A percentile compares a stretch with the other conserved stretches of the same genome.
Evolutionary conservation across 2,113 vertebrate species (phyloP).

Genomic region (Larimichthys polyactis): DNA sequence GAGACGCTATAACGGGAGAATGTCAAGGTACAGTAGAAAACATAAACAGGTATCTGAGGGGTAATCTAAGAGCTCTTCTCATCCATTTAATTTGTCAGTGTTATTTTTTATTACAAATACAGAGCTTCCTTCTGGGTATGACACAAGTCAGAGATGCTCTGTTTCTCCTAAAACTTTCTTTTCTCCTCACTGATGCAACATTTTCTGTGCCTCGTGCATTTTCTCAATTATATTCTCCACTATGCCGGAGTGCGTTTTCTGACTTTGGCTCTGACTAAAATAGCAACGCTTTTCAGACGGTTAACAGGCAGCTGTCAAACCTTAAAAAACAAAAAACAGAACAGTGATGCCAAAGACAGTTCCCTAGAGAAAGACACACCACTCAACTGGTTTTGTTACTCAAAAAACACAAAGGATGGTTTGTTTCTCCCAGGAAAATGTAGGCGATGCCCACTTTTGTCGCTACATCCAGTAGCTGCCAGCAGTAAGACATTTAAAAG

Average conservation of each 20-base stretch:
- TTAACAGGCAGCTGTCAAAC: constrained; percentile 78
- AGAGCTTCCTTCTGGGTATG: not conserved
- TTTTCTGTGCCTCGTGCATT: constrained; percentile 45
- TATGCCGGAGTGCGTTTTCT: constrained; percentile 53
- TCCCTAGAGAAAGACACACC: constrained; percentile 64
- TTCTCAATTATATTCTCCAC: constrained; percentile 53
- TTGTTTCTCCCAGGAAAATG: constrained; percentile 40
- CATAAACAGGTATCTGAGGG: not conserved
- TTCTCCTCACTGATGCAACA: constrained; percentile 16
- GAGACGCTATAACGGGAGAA: constrained; percentile 73
- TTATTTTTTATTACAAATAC: constrained; percentile 7
- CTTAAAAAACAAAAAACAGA: constrained; percentile 58
- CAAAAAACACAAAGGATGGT: constrained; percentile 48
- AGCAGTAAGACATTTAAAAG: constrained; percentile 12
- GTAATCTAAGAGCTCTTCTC: not conserved
- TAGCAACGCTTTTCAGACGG: constrained; percentile 59
- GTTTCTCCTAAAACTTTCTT: not conserved
- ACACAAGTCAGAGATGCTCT: constrained; percentile 31
- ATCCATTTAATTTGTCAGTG: not conserved
- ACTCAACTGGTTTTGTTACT: constrained; percentile 47
- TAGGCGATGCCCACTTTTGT: constrained; percentile 52
- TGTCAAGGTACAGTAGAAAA: constrained; percentile 86
- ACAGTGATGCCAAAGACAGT: constrained; percentile 51
- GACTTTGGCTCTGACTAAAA: constrained; percentile 62
- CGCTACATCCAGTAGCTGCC: constrained; percentile 42